Evolutionary conservation across 2,797 vertebrate species (phyloP).

Genomic region (Nothura maculosa): DNA sequence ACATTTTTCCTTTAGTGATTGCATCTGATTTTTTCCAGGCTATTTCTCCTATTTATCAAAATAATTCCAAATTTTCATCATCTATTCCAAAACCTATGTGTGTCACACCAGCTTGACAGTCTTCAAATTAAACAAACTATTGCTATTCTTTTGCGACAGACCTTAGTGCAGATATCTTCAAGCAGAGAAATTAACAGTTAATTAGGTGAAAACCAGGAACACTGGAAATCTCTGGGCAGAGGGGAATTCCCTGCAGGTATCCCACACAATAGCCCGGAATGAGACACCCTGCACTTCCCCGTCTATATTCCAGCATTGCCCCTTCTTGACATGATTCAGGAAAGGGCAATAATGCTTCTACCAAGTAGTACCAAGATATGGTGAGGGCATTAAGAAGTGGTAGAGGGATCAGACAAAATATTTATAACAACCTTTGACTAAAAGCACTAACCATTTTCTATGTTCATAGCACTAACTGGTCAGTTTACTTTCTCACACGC

Average conservation of each 20-base stretch:
- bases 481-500: background rate
- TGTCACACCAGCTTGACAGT: background rate
- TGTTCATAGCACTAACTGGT: background rate
- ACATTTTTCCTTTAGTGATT: background rate
- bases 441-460: background rate
- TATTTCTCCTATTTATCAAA: background rate
- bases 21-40: background rate
- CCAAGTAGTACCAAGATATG: background rate
- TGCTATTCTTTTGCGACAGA: background rate
- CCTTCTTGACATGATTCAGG: background rate
- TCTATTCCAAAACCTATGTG: background rate
- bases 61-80: background rate
- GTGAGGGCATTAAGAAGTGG: background rate
- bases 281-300: background rate
- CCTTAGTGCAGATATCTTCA: background rate
- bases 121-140: background rate
- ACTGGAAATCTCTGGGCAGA: background rate
- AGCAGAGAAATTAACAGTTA: background rate
- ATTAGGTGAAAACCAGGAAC: background rate
- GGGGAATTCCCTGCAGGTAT: background rate
- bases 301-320: background rate
- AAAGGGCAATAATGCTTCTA: background rate
- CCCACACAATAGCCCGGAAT: background rate
- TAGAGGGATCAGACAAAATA: background rate
- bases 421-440: background rate